Evolutionary conservation across 2,888 invertebrate genomes (phyloP), one percentile per base, ranked within the genome.

Genomic region (Acanthococcus lagerstroemiae): DNA sequence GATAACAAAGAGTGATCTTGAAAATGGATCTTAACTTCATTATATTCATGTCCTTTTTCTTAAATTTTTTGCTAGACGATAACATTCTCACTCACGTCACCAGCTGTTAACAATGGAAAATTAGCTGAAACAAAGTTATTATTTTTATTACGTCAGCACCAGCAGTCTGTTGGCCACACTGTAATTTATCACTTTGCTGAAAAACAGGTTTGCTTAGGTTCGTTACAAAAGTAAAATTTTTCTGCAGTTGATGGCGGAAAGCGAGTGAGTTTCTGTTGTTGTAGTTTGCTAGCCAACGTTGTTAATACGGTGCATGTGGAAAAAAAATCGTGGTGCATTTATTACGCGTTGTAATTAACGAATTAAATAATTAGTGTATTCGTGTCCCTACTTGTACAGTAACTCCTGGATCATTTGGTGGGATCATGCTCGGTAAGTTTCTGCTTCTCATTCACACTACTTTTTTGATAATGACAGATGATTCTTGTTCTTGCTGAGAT

Each of bases 191-290:
- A 60, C 50, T 27, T 9, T 9, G 4, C 37, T 45, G 12, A 57
- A 58, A 30, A 61, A 61, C 61, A 61, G 61, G 61, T 61, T 61
- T 50, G 60, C 50, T 61, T 61, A 52, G 61, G 52, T 60, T 60
- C 27, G 57, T 44, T 57, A 17, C 48, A n/a, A 7, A 48, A 19
- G 15, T 15, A 48, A 3, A 24, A 22, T 37, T 15, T 5, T 52
- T 21, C 21, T 52, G 48, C 48, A 21, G 52, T 52, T 61, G 52
- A 61, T 61, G 61, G 54, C 61, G 61, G 61, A 61, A 61, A 22
- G 52, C 30, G 52, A 61, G 27, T 50, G 48, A 60, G 46, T 60
- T 48, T 19, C 25, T 48, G 25, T 60, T 50, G 26, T 50, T 9
- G 21, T 52, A 26, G 48, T 25, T 60, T 26, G 48, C 24, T 27